These are phyloP conservation scores for Phrynocephalus forsythii DNA, from an alignment of 2,797 vertebrate genomes.

Conservation along the genomic window DNA sequence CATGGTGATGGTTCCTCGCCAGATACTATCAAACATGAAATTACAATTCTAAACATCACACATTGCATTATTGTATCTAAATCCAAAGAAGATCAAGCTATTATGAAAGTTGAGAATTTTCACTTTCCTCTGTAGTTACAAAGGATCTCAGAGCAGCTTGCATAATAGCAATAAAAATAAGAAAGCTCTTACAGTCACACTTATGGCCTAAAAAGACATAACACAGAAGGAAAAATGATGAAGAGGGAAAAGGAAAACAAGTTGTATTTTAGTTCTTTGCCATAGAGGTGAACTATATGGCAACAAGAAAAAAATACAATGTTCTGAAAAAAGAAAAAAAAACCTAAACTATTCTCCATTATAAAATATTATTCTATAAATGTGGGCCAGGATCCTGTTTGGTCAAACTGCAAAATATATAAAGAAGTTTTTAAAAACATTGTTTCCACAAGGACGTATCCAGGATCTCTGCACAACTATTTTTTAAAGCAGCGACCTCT, in stretches of 20 bases:
- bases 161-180: neutral
- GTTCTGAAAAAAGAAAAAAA: neutral
- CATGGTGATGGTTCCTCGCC: fast-evolving
- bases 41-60: slow-evolving; percentile 38
- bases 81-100: neutral
- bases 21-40: neutral
- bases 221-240: neutral
- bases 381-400: neutral
- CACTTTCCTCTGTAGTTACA: neutral
- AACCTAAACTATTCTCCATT: neutral
- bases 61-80: neutral
- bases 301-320: neutral
- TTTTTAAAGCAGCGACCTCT: too few relatives aligned
- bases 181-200: neutral
- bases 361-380: neutral
- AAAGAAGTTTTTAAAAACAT: too few relatives aligned
- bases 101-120: neutral
- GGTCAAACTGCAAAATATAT: too few relatives aligned
- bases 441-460: too few relatives aligned
- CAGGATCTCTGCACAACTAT: too few relatives aligned
- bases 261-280: neutral
- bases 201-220: neutral
- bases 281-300: neutral
- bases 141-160: neutral
- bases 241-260: neutral